These are phyloP conservation scores for Paralichthys olivaceus DNA, from an alignment of 2,113 vertebrate species.

Conservation along the genomic window DNA sequence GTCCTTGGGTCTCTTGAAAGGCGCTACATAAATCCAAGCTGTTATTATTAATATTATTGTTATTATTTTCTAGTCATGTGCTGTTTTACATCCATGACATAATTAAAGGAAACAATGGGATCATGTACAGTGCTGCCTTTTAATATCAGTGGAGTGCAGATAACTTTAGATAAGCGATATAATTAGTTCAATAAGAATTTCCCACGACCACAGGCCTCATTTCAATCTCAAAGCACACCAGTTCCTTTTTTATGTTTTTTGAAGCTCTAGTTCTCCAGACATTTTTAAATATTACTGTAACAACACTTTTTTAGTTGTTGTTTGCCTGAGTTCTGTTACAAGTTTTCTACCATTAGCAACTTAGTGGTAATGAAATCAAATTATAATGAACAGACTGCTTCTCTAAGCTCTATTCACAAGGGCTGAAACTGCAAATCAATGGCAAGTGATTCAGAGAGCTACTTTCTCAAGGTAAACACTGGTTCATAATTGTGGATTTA, in stretches of 20 bases:
- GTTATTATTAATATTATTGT: too few relatives aligned
- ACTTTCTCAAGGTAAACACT: conserved; percentile 26
- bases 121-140: conserved; percentile 38
- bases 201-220: conserved; percentile 38
- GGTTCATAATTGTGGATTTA: conserved; percentile 23
- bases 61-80: conserved; percentile 8
- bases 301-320: conserved; percentile 21
- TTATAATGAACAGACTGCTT: conserved; percentile 54
- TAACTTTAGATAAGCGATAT: conserved; percentile 37
- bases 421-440: conserved; percentile 56
- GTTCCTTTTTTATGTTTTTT: neutral
- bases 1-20: too few relatives aligned
- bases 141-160: conserved; percentile 20
- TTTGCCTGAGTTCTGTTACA: conserved; percentile 8
- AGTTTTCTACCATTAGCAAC: conserved; percentile 45
- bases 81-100: conserved; percentile 24
- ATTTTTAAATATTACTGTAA: conserved; percentile 18
- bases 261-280: neutral
- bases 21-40: too few relatives aligned
- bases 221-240: conserved; percentile 44
- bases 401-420: conserved; percentile 47
- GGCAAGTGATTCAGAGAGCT: conserved; percentile 21
- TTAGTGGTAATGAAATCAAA: conserved; percentile 38
- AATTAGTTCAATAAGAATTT: conserved; percentile 53
- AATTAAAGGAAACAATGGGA: conserved; percentile 42